Evolutionary conservation across 2,888 invertebrate species (phyloP), one percentile per base, ranked within the genome.

Genomic region (Chrysina gloriosa): DNA sequence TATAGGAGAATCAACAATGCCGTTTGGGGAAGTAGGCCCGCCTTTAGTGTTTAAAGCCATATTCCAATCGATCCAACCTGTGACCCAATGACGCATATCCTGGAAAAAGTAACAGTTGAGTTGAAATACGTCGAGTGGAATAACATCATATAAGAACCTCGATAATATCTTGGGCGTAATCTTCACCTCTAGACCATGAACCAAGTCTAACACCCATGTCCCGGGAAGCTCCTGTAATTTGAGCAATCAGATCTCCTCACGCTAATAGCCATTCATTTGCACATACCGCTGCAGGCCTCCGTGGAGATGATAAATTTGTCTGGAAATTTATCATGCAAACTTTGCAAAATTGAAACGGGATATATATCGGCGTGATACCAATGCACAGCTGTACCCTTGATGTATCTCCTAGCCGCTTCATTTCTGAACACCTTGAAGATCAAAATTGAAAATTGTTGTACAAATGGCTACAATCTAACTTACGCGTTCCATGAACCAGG

Each of bases 1-100:
- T 54, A 96, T 89, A 0, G 95, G 89, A 0, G 94, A 85, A 81
- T 96, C 95, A 0, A 94, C 93, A 74, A 86, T 88, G 82, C 94
- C 93, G 2, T 85, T 78, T 0, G 87, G 88, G 89, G 91, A 92
- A 78, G 89, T 92, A 0, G 95, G 95, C 1, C 94, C 94, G 16
- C 95, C 95, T 0, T 77, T 70, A 63, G 85, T 81, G 77, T 93
- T 86, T 11, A 96, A 80, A 19, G 89, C 90, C 42, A 95, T 83
- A 80, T 96, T 96, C 95, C 95, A 96, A 80, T 96, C 95, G 0
- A 92, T 86, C 94, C 95, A 96, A 0, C 92, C 95, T 31, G 87
- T 86, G 0, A 90, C 89, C 82, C 88, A 90, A 80, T 92, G 87
- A 73, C 90, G 88, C n/a, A 94, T 19, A 77, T 80, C 92, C 90